phyloP scores from a whole-genome alignment of 2,888 invertebrate species.

The Macaria notata region DNA sequence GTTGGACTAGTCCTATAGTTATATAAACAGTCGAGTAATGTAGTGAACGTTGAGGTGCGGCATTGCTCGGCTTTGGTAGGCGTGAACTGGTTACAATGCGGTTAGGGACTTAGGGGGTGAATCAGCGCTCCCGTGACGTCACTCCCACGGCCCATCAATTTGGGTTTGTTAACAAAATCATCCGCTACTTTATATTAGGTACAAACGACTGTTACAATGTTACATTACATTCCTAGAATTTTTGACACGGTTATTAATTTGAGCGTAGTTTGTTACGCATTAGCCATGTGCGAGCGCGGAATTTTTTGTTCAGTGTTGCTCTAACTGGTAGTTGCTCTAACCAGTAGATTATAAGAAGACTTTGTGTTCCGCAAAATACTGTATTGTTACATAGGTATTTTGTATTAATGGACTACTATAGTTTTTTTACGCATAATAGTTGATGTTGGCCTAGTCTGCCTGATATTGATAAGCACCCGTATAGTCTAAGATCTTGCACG shows the following conservation, averaged over 20 bases:
- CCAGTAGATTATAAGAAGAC: too few relatives aligned
- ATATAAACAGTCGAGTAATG: slow-evolving; percentile 22
- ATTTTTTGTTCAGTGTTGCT: not conserved
- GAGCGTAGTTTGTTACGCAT: not conserved
- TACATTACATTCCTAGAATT: too few relatives aligned
- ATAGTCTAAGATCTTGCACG: too few relatives aligned
- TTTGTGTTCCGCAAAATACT: too few relatives aligned
- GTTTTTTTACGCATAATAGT: too few relatives aligned
- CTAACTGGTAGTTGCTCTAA: too few relatives aligned
- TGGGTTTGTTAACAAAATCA: slow-evolving; percentile 36
- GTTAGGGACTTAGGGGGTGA: slow-evolving; percentile 42
- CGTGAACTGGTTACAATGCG: slow-evolving; percentile 32
- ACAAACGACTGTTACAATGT: too few relatives aligned
- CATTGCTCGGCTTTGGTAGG: slow-evolving; percentile 25
- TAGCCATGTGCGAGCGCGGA: not conserved
- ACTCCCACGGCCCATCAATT: slow-evolving; percentile 35
- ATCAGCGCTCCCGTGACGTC: slow-evolving; percentile 53
- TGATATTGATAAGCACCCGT: too few relatives aligned
- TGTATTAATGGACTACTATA: too few relatives aligned
- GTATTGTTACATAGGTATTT: too few relatives aligned
- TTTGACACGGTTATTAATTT: too few relatives aligned
- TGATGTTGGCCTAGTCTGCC: too few relatives aligned
- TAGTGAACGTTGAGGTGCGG: slow-evolving; percentile 28
- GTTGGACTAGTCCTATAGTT: slow-evolving; percentile 34
- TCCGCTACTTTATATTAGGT: not conserved